A percentile compares a stretch with the other conserved stretches of the same genome.
Conservation (phyloP, 2,797 vertebrate species). For the Podarcis lilfordi region DNA sequence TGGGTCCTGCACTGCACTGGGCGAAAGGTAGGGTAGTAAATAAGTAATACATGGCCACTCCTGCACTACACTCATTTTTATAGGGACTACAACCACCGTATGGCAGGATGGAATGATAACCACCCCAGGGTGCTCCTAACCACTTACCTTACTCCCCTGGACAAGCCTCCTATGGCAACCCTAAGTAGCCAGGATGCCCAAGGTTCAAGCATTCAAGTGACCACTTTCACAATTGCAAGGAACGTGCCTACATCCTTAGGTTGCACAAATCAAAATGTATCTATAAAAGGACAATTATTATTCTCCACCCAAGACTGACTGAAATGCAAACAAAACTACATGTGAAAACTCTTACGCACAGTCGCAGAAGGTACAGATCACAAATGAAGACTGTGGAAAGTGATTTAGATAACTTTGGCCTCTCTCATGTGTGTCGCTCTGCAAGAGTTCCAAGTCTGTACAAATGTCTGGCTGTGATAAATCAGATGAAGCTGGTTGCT, state of each 20-base stretch:
- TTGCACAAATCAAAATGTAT: neutral
- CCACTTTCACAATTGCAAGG: neutral
- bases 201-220: neutral
- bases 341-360: neutral
- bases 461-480: neutral
- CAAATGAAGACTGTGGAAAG: neutral
- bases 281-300: neutral
- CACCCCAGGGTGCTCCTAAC: neutral
- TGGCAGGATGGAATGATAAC: neutral
- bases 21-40: no score
- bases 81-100: neutral
- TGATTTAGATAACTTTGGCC: neutral
- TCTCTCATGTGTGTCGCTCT: neutral
- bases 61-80: no score
- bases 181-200: neutral
- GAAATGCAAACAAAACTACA: neutral
- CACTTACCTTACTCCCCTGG: no score
- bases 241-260: neutral
- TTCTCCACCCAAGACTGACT: neutral
- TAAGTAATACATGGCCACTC: no score
- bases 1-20: no score
- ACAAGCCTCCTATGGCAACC: neutral
- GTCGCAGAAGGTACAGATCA: neutral
- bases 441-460: neutral
- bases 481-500: neutral